Evolutionary conservation across 2,888 invertebrate genomes (phyloP), one percentile per base, ranked within the genome.

Genomic region (Calephelis perditalis): DNA sequence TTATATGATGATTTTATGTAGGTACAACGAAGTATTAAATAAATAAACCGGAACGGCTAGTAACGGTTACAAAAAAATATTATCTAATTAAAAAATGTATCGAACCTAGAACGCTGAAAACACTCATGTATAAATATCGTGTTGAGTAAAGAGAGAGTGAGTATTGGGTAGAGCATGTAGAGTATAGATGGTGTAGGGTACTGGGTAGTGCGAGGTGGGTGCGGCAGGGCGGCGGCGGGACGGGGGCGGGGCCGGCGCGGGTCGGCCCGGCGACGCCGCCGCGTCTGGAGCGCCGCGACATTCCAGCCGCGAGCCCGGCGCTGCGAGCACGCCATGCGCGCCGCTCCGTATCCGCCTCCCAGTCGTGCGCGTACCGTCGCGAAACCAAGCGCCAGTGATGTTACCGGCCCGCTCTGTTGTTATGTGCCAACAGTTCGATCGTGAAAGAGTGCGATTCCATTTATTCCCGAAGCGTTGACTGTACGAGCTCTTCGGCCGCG

Each of bases 391-490:
- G 76, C 79, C 81, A 84, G 85, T 85, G 77, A 86, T 86, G 86
- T 84, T 81, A 77, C 85, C 85, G 76, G 76, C 80, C 81, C 82
- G 72, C 70, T 68, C 80, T 73, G 78, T 75, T 81, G 82, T 83
- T 78, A 82, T 86, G 86, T 84, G 82, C 81, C 78, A 75, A 77
- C 80, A 74, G 73, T 78, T 76, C 73, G 76, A 75, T 80, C 81
- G 83, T 86, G 81, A 86, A 81, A 83, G 78, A 77, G 84, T 85
- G 83, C 81, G 77, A 72, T 78, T 83, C 71, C 80, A 81, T 76
- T 75, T 84, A 75, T 86, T 85, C 78, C 87, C 87, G 67, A 84
- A 86, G 76, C 86, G 86, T 77, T 86, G 84, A 86, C 72, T 72
- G 72, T 73, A 73, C 71, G 72, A 73, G 65, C 65, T 66, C 67